Base-by-base conservation (phyloP, 2,113 vertebrate species). In the Megaceryle torquata region DNA sequence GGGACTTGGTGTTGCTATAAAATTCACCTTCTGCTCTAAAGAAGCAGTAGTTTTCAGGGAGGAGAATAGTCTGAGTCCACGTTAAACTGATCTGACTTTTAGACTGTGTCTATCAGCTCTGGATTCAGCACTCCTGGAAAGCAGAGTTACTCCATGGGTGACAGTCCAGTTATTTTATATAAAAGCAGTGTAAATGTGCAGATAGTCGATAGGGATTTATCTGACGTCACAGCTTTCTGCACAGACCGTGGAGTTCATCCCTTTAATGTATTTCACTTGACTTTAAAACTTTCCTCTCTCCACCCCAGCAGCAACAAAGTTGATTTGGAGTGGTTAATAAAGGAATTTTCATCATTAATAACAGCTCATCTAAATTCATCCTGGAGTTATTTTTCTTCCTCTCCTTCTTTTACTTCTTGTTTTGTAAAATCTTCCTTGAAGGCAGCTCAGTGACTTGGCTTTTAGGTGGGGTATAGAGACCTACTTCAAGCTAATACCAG, bases 21-120 rank as follows among this genome's bases (percentile, higher is more conserved):
- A 95, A 95, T 39, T 92, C 88, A 83, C 89, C 95, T 94, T 94
- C 85, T n/a, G 59, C 60, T 53, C 89, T 93, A 88, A 54, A 10
- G 82, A 89, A 94, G 95, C 72, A 95, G 86, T 79, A 77, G 82
- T 90, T 80, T 29, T 92, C 51, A 24, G 8, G 35, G 77, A 53
- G 31, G 54, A 56, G 65, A 84, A 43, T 17, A 79, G 44, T 78
- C 77, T 60, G 25, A 54, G 57, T n/a, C 61, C 46, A 69, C 5
- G 2, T 84, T 90, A 86, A 92, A 75, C 65, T 70, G 50, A 53
- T 53, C 51, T 68, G 88, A 26, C 48, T 91, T 70, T 64, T 86
- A 86, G 76, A 78, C 6, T 0, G 5, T 60, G 53, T 70, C 82
- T 20, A 35, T 88, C 67, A 71, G 48, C 60, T 91, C 51, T 8